A percentile compares a stretch with the other conserved stretches of the same genome.
Conservation (phyloP, 1,140 invertebrate species). For the Camponotus pennsylvanicus region DNA sequence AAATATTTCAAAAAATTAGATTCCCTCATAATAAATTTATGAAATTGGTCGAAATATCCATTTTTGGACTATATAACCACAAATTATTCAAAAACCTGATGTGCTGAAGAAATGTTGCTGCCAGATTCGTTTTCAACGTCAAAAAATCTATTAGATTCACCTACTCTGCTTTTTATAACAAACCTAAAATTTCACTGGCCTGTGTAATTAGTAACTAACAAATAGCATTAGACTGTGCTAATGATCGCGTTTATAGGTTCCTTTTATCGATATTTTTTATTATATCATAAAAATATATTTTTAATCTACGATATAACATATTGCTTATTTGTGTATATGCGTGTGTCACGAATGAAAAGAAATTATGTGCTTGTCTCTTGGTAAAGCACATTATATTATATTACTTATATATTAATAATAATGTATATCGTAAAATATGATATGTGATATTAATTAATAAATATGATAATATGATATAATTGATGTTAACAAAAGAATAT, state of each 20-base stretch:
- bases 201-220: not conserved
- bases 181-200: too few relatives aligned
- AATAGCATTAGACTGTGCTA: constrained; percentile 11
- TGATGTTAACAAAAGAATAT: not conserved
- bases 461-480: too few relatives aligned
- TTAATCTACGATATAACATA: not conserved
- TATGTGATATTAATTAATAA: too few relatives aligned
- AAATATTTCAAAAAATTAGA: too few relatives aligned
- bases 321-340: not conserved
- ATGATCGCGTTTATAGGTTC: not conserved
- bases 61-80: too few relatives aligned
- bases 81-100: too few relatives aligned
- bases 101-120: too few relatives aligned
- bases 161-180: too few relatives aligned
- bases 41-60: too few relatives aligned
- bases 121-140: too few relatives aligned
- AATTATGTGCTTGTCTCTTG: not conserved
- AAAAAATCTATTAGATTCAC: too few relatives aligned
- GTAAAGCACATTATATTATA: not conserved
- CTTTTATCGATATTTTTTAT: not conserved
- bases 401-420: not conserved
- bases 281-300: constrained; percentile 14
- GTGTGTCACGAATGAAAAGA: not conserved
- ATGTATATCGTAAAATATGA: not conserved
- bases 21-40: too few relatives aligned